A percentile compares a stretch with the other conserved stretches of the same genome.
phyloP scores from a whole-genome alignment of 2,797 vertebrate genomes.

The Enteromius paludinosus region DNA sequence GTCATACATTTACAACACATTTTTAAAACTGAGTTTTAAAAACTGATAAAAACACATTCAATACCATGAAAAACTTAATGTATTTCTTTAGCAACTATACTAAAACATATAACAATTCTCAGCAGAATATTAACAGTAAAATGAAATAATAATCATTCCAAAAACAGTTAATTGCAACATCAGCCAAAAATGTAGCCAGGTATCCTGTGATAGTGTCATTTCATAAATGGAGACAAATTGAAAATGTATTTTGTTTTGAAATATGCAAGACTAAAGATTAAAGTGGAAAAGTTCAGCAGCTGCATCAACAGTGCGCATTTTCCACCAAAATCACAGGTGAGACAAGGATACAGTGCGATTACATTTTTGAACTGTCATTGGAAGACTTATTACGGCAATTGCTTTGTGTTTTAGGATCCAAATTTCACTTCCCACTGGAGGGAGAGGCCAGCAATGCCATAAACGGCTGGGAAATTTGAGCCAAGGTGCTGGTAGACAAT shows the following conservation, averaged over 20 bases:
- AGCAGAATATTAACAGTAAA: neutral
- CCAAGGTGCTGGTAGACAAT: neutral
- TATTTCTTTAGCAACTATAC: neutral
- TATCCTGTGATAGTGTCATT: neutral
- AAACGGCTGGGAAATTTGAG: neutral
- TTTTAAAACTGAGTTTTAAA: neutral
- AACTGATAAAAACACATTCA: neutral
- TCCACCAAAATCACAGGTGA: neutral
- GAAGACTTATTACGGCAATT: neutral
- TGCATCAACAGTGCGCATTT: neutral
- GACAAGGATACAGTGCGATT: neutral
- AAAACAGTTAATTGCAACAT: neutral
- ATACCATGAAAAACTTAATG: neutral
- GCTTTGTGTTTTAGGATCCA: neutral
- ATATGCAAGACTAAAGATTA: neutral
- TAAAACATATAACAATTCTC: neutral
- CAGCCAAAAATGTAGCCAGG: neutral
- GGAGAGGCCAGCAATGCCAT: neutral
- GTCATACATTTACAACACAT: neutral
- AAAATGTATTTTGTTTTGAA: neutral
- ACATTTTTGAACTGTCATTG: neutral
- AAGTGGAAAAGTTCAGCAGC: neutral
- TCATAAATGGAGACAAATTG: neutral
- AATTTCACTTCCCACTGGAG: neutral
- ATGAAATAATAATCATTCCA: neutral